Base-by-base conservation (phyloP, 2,113 vertebrate genomes). In the Herpetotheres cachinnans region DNA sequence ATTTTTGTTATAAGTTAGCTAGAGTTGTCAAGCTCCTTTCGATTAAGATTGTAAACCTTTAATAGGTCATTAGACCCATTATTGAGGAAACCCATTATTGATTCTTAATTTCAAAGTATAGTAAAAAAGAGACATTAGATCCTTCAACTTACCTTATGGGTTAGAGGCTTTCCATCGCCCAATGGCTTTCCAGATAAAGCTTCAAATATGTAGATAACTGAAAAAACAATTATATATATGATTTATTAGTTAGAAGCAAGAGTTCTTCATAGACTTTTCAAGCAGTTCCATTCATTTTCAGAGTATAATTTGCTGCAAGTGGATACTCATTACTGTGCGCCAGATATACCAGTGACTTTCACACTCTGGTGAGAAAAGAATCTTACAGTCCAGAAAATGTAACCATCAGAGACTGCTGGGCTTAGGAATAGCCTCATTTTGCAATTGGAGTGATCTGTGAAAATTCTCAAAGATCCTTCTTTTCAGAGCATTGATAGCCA, bases 131-230 rank as follows among this genome's bases (percentile, higher is more conserved):
- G 30, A 24, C 26, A 54, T 47, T 44, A 42, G 11, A 93, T 36
- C 15, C 47, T 78, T 63, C 62, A 40, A 27, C 82, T 96, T 97
- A 99, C 99, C 99, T 99, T 99, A 97, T 99, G 99, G 73, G 98
- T 98, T 94, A 99, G 97, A 78, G 98, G 97, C 87, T 99, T 99
- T 70, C 99, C 99, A 90, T 99, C 99, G 42, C 99, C 98, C 24
- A 99, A 79, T 21, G 99, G 97, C 96, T 99, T 99, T 95, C 99
- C 99, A 49, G 98, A 98, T 78, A 99, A 98, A 74, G 98, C 98
- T 79, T 99, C 99, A 98, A 99, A 99, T n/a, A 99, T 97, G 96
- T 99, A 99, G 93, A 99, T 98, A 82, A 99, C 99, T 99, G 90
- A n/a, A 71, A 42, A 32, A 76, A 86, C 54, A 94, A 71, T 86